Evolutionary conservation across 2,113 vertebrate genomes (phyloP).

Genomic region (Cyphomyrus plagiostoma): DNA sequence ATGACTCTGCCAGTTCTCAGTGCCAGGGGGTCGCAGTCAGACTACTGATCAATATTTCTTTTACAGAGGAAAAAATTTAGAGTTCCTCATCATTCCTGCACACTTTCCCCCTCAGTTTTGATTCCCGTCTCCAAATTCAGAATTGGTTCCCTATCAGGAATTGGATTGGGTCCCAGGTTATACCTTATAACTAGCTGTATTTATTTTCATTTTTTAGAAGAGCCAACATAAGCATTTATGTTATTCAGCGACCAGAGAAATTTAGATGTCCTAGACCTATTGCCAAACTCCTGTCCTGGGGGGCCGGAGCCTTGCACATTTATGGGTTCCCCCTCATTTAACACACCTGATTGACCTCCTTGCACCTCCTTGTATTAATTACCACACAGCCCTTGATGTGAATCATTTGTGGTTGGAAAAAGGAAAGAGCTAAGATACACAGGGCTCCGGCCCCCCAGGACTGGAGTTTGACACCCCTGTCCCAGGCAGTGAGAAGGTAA

Average conservation of each 20-base stretch:
- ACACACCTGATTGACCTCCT: too few species aligned
- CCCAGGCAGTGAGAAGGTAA: not conserved
- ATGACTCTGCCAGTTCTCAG: not conserved
- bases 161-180: not conserved
- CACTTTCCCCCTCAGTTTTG: not conserved
- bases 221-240: not conserved
- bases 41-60: conserved; percentile 15
- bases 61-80: not conserved
- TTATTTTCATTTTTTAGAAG: not conserved
- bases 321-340: too few species aligned
- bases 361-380: too few species aligned
- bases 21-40: not conserved
- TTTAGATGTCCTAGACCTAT: not conserved
- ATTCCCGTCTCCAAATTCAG: not conserved
- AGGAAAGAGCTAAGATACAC: too few species aligned
- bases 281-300: too few species aligned
- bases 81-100: conserved; percentile 8
- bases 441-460: too few species aligned
- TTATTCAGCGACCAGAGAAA: not conserved
- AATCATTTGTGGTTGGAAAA: too few species aligned
- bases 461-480: too few species aligned
- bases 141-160: not conserved
- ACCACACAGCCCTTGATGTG: too few species aligned
- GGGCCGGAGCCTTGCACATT: too few species aligned
- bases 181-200: not conserved